phyloP scores from a whole-genome alignment of 2,113 vertebrate genomes.

The Notarius quadriscutis region DNA sequence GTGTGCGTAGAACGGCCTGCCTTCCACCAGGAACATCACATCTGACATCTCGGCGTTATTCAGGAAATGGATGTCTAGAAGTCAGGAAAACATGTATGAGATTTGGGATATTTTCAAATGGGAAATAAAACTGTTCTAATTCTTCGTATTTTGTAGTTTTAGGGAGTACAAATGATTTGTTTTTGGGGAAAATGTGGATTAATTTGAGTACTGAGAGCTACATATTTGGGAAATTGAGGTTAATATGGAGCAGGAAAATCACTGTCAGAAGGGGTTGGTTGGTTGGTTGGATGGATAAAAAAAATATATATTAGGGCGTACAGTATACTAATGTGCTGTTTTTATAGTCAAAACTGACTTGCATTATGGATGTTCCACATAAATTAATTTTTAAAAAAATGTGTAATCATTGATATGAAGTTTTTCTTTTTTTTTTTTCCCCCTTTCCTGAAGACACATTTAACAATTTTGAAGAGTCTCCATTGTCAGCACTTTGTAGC shows the following conservation, averaged over 20 bases:
- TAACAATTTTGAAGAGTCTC: no score
- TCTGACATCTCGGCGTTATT: conserved; percentile 97
- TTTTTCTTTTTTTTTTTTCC: not conserved
- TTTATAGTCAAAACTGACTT: not conserved
- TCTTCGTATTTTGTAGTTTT: not conserved
- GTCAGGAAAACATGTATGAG: conserved; percentile 15
- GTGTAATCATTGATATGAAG: not conserved
- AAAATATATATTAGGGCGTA: no score
- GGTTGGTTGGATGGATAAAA: no score
- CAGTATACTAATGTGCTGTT: not conserved
- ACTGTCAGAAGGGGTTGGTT: not conserved
- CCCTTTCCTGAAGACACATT: not conserved
- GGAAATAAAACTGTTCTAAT: not conserved
- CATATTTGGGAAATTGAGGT: no score
- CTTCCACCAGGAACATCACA: conserved; percentile 88
- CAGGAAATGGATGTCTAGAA: conserved; percentile 86
- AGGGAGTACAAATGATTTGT: not conserved
- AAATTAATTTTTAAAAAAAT: not conserved
- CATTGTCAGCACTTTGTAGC: no score
- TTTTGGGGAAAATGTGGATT: not conserved
- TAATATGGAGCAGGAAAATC: no score
- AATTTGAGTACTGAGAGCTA: not conserved
- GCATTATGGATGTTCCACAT: not conserved
- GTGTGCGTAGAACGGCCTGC: conserved; percentile 86
- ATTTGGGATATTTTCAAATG: not conserved